These are phyloP conservation scores for Corydoras sp. DNA, from an alignment of 2,113 vertebrate genomes.

Conservation along the genomic window DNA sequence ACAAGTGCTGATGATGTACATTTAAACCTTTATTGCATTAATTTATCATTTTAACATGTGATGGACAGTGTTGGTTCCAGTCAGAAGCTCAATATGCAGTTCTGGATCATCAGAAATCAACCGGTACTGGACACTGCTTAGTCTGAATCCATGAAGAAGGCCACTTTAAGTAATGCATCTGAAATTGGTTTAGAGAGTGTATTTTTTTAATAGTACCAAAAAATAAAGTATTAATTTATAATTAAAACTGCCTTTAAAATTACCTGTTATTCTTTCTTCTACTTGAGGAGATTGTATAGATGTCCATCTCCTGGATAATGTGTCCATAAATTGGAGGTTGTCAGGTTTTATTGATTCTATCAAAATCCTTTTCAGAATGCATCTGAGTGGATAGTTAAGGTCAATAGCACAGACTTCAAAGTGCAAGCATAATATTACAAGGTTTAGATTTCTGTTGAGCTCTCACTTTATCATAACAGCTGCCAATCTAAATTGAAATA, in stretches of 20 bases:
- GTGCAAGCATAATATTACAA: too few relatives aligned
- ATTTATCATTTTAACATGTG: not conserved
- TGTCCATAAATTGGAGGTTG: conserved; percentile 61
- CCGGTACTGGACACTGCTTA: not conserved
- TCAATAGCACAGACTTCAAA: not conserved
- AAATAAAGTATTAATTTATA: not conserved
- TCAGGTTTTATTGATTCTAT: conserved; percentile 60
- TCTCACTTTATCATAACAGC: too few relatives aligned
- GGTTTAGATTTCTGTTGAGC: too few relatives aligned
- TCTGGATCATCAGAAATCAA: not conserved
- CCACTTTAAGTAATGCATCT: conserved; percentile 75
- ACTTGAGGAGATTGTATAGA: conserved; percentile 53
- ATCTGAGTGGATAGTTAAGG: conserved; percentile 61
- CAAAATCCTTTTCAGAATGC: conserved; percentile 70
- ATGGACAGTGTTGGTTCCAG: not conserved
- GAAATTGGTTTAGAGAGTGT: conserved; percentile 37
- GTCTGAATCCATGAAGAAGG: conserved; percentile 73
- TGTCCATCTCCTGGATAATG: conserved; percentile 70
- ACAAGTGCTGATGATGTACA: not conserved
- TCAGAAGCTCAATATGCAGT: not conserved
- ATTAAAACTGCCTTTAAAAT: not conserved
- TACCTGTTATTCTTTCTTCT: conserved; percentile 70
- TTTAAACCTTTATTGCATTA: not conserved
- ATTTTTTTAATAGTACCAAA: not conserved
- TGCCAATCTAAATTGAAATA: too few relatives aligned